A percentile compares a stretch with the other conserved stretches of the same genome.
Conservation (phyloP, 23 tunicate genomes). For the Diplosoma virens region DNA sequence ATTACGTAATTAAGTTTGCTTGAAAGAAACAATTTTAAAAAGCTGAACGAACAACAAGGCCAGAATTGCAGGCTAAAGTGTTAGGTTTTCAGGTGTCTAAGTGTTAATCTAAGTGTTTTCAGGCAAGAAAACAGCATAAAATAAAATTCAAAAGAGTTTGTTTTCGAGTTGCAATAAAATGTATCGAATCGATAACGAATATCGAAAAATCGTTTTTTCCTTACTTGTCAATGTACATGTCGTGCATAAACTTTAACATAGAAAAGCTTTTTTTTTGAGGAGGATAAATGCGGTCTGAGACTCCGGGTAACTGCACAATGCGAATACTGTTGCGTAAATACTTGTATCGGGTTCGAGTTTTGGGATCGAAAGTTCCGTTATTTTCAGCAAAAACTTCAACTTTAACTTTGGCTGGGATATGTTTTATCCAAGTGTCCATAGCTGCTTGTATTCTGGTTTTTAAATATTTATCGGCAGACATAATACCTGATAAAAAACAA, state of each 20-base stretch:
- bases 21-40: too few relatives aligned
- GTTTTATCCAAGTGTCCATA: conserved; percentile 45
- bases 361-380: conserved; percentile 23
- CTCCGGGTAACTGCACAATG: conserved; percentile 43
- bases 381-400: conserved; percentile 49
- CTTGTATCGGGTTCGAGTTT: background rate
- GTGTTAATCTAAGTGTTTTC: too few relatives aligned
- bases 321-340: conserved; percentile 5
- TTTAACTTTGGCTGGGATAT: background rate
- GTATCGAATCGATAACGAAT: too few relatives aligned
- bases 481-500: too few relatives aligned
- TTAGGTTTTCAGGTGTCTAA: too few relatives aligned
- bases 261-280: conserved; percentile 73
- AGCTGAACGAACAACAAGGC: too few relatives aligned
- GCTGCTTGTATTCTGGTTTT: conserved; percentile 49
- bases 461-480: conserved; percentile 41
- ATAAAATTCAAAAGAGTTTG: too few relatives aligned
- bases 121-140: too few relatives aligned
- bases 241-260: conserved; percentile 58
- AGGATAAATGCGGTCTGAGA: conserved; percentile 44
- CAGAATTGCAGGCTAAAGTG: too few relatives aligned
- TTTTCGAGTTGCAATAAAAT: too few relatives aligned
- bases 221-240: conserved; percentile 44
- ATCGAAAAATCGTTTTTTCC: background rate
- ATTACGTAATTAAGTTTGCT: background rate